Conservation (phyloP, 1,140 invertebrate genomes). For the Temnothorax longispinosus region DNA sequence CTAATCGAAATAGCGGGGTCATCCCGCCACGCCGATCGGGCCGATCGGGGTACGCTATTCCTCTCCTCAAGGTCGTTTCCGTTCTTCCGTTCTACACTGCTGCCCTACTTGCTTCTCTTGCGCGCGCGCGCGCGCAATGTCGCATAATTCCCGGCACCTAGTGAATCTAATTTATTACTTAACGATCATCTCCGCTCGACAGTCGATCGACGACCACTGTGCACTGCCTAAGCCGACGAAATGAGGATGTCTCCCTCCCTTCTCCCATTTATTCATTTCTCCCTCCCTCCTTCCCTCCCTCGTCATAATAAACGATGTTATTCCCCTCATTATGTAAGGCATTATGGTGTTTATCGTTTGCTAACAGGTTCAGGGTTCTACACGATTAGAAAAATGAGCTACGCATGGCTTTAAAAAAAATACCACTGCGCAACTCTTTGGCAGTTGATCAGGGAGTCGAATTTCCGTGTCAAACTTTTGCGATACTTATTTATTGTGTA, state of each 20-base stretch:
- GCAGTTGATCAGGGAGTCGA: too few relatives aligned
- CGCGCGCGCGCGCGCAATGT: slow-evolving; percentile 37
- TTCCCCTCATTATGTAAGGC: too few relatives aligned
- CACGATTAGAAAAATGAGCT: too few relatives aligned
- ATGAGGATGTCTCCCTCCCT: slow-evolving; percentile 79
- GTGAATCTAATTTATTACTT: slow-evolving; percentile 80
- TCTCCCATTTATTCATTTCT: too few relatives aligned
- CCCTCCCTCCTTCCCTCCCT: too few relatives aligned
- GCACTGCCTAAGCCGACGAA: slow-evolving; percentile 32
- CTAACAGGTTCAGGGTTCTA: too few relatives aligned
- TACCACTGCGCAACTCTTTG: too few relatives aligned
- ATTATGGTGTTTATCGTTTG: too few relatives aligned
- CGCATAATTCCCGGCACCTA: slow-evolving; percentile 76
- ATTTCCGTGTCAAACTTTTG: too few relatives aligned
- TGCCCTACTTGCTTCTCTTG: slow-evolving; percentile 62
- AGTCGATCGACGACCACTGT: slow-evolving; percentile 56
- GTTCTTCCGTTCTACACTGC: slow-evolving; percentile 55
- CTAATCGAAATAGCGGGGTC: slow-evolving; percentile 58
- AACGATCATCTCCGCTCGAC: slow-evolving; percentile 78
- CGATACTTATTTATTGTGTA: too few relatives aligned
- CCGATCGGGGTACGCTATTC: background rate
- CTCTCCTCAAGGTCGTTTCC: slow-evolving; percentile 69
- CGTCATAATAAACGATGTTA: too few relatives aligned
- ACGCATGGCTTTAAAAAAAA: too few relatives aligned
- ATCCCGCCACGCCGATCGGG: background rate